Evolutionary conservation across 2,113 vertebrate species (phyloP), one percentile per base, ranked within the genome.

Genomic region (Anolis carolinensis): DNA sequence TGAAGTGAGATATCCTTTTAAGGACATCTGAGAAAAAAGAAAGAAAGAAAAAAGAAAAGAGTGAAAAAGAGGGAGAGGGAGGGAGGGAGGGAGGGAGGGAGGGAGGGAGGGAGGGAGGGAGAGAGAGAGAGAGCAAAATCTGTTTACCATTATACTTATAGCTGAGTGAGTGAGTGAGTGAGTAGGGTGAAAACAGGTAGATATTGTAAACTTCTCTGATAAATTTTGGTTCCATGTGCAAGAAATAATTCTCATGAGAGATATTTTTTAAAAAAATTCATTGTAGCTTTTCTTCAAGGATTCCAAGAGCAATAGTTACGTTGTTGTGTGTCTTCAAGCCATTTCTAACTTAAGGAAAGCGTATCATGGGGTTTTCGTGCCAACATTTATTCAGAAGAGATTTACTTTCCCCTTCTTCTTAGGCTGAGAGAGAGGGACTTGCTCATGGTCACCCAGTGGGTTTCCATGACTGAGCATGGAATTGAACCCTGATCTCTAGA

Each of bases 21-120:
- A n/a, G 77, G 30, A 8, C 86, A 5, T 71, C 85, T 82, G 52
- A 48, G 67, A 73, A 85, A 75, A 87, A 70, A 87, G 2, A 79
- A 78, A 68, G 34, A 2, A 81, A 78, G 52, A 34, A 79, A 79
- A 55, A 34, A 21, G 76, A n/a, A n/a, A n/a, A n/a, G n/a, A n/a
- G n/a, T n/a, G n/a, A n/a, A n/a, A n/a, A n/a, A n/a, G n/a, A n/a
- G n/a, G n/a, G n/a, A n/a, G 52, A 48, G 67, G 70, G 83, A 75
- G 82, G 65, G 86, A 2, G 79, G 70, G 52, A 52, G 4, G 79
- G 70, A 68, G 34, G 77, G 75, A 55, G n/a, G n/a, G 52, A 48
- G 67, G 70, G 83, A 75, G 82, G 65, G 86, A 2, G 79, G n/a
- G 52, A 48, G 67, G 70, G 83, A 75, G 82, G 65, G 86, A 2